phyloP scores from a whole-genome alignment of 2,113 vertebrate genomes.

The Orthonyx spaldingii region DNA sequence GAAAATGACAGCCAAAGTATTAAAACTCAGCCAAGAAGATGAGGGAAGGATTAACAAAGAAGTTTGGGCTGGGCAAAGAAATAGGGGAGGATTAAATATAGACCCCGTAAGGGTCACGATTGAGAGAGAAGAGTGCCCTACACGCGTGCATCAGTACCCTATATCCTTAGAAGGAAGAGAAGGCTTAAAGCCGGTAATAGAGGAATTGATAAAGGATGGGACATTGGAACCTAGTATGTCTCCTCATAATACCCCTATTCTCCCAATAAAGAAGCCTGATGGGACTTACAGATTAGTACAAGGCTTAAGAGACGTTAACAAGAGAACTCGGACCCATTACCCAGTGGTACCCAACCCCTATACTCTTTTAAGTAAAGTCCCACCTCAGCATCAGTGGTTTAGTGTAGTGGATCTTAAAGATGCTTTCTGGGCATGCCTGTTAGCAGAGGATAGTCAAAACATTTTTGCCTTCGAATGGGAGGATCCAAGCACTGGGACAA shows the following conservation, averaged over 20 bases:
- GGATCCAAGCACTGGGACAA: not conserved
- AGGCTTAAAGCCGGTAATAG: not conserved
- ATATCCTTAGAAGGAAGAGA: not conserved
- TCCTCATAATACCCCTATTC: not conserved
- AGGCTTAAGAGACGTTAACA: not conserved
- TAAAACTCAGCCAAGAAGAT: not conserved
- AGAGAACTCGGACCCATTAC: not conserved
- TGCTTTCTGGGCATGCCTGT: not conserved
- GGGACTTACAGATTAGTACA: not conserved
- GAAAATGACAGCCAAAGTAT: not conserved
- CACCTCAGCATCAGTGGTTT: not conserved
- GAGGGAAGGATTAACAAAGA: not conserved
- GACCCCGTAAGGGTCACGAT: not conserved
- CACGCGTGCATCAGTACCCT: not conserved
- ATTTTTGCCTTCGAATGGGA: not conserved
- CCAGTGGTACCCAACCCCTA: not conserved
- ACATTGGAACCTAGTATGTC: not conserved
- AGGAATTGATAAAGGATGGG: not conserved
- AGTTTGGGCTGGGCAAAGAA: not conserved
- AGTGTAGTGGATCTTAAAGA: not conserved
- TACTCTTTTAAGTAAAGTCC: not conserved
- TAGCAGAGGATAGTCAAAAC: not conserved
- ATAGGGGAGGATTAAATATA: not conserved
- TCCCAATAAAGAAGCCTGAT: not conserved
- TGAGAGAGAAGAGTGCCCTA: not conserved